Base-by-base conservation (phyloP, 2,888 invertebrate genomes). In the Conops quadrifasciatus region DNA sequence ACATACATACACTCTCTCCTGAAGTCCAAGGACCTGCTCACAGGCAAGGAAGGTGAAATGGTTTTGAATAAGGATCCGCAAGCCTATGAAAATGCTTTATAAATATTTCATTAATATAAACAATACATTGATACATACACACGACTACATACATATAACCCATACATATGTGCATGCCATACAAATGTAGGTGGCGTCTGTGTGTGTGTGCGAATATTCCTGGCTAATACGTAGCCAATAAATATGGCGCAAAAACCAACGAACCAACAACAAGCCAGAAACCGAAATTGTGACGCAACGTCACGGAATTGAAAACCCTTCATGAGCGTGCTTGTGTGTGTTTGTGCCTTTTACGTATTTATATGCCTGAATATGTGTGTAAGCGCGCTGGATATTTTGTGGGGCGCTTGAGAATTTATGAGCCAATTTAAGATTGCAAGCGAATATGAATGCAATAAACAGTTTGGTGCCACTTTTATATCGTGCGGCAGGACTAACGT, bases 391-490 rank as follows among this genome's bases (percentile, higher is more conserved):
- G 11, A 21, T 24, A 1, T 28, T 58, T 58, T 24, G 58, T 58
- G 11, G 21, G 53, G 2, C 21, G n/a, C 21, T 53, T n/a, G 13
- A 26, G 15, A 28, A 58, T 58, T 58, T 26, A 28, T 58, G 26
- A 28, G 58, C 26, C 58, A 58, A 58, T 58, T 58, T 58, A 58
- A 58, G 28, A 58, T 21, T 28, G 58, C 26, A 2, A 4, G 24
- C 58, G 58, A 26, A 15, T 53, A 15, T 28, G 58, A 15, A 13
- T 13, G 28, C 28, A 16, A 58, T 58, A 58, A 58, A 58, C 58
- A 21, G 11, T 28, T 28, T 28, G 15, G 26, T 28, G 15, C 58
- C 28, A 63, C 24, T 47, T 63, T 63, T 63, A 9, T 26, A n/a
- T n/a, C n/a, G n/a, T n/a, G n/a, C n/a, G n/a, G 63, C 26, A 24